Percentiles rank a stretch among this genome's conserved stretches.
These are phyloP conservation scores for Dryobota labecula DNA, from an alignment of 2,888 invertebrate genomes.

Conservation along the genomic window DNA sequence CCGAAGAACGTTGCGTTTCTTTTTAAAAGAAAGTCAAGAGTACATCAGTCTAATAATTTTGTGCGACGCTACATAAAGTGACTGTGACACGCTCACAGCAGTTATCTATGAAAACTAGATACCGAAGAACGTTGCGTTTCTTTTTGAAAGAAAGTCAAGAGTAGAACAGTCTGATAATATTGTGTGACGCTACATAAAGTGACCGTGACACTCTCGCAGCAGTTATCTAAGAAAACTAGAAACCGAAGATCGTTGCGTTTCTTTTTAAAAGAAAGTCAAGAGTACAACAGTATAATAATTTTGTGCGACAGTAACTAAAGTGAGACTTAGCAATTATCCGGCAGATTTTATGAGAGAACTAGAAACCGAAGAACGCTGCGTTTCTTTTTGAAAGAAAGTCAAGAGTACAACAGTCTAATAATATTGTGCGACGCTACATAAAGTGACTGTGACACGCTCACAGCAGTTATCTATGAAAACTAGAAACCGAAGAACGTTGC, in stretches of 20 bases:
- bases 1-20: not conserved
- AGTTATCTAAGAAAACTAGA: not conserved
- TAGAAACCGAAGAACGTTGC: constrained; percentile 5
- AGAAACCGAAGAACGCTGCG: no score
- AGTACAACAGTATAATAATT: not conserved
- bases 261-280: constrained; percentile 12
- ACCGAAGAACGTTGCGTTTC: no score
- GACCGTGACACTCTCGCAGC: not conserved
- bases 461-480: not conserved
- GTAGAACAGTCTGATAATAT: not conserved
- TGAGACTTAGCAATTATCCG: no score
- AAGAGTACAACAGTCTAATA: not conserved
- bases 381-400: constrained; percentile 8
- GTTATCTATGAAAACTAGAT: not conserved
- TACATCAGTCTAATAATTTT: not conserved
- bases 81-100: not conserved
- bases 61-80: not conserved
- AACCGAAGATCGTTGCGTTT: not conserved
- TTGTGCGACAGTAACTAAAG: no score
- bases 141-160: constrained; percentile 28
- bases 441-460: not conserved
- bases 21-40: not conserved
- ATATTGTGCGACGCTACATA: not conserved
- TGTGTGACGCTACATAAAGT: not conserved
- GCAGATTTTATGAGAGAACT: not conserved